Evolutionary conservation across 2,888 invertebrate species (phyloP).

Genomic region (Cetonia aurata): DNA sequence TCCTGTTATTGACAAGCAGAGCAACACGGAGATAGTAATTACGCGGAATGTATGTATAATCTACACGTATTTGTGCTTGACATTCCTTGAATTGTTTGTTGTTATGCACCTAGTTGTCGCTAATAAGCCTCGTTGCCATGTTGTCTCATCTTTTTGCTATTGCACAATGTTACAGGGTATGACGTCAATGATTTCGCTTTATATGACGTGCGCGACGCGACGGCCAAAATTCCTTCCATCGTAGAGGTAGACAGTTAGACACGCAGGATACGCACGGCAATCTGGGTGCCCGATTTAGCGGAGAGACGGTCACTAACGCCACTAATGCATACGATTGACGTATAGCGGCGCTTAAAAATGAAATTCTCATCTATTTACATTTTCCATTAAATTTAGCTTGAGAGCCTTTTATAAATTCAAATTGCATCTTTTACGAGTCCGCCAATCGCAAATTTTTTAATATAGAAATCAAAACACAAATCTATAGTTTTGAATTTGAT

Average conservation of each 20-base stretch:
- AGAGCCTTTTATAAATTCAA: neutral
- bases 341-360: neutral
- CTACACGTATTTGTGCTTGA: neutral
- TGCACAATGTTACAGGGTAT: neutral
- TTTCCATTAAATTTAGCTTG: neutral
- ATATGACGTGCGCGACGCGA: neutral
- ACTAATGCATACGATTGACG: neutral
- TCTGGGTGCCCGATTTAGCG: neutral
- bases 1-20: too few species aligned
- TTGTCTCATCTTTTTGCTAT: neutral
- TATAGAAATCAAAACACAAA: too few species aligned
- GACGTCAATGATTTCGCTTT: neutral
- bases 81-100: neutral
- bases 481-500: too few species aligned
- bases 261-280: too few species aligned
- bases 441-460: too few species aligned
- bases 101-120: neutral
- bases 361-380: neutral
- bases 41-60: too few species aligned
- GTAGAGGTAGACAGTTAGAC: too few species aligned
- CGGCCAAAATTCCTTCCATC: too few species aligned
- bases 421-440: too few species aligned
- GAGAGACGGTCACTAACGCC: neutral
- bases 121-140: neutral
- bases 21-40: too few species aligned